Base-by-base conservation (phyloP, 2,888 invertebrate genomes). In the Eurois occulta region DNA sequence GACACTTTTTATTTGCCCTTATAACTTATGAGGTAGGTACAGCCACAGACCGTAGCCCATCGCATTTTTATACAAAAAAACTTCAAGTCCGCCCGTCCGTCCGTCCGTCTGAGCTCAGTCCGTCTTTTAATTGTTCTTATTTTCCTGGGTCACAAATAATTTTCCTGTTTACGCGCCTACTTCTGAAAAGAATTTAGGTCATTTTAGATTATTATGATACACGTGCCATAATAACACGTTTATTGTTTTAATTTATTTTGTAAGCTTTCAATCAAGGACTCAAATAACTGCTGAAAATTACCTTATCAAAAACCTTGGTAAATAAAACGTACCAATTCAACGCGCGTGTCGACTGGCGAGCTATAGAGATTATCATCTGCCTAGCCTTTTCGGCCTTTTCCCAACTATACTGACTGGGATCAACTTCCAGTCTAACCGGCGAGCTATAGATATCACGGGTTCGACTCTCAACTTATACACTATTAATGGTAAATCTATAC, bases 221-320 rank as follows among this genome's bases (percentile, higher is more conserved):
- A 41, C 65, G 65, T 65, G 65, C 65, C 65, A 8, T 65, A 8
- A 16, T 16, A 65, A 65, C 8, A 65, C 16, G 65, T 65, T 65
- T n/a, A 38, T 24, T 35, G 35, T 38, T 1, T 38, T n/a, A n/a
- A 65, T 38, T 38, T 65, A 41, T 38, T 65, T 65, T 0, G 38
- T 38, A 38, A 41, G 16, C 7, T 65, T 60, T 32, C 18, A 21
- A 10, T 32, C 5, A 32, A 60, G 60, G 18, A 60, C 28, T 3
- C 28, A 1, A n/a, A 28, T 28, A 16, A 28, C 28, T 8, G 32
- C 58, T 60, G 18, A 58, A 28, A 18, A 58, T 58, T 58, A 16
- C 58, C 55, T 28, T 28, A 13, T 28, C 13, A 58, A n/a, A 6
- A 13, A 58, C 28, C 58, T 58, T 6, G 24, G 11, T 24, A 64